A percentile compares a stretch with the other conserved stretches of the same genome.
phyloP scores from a whole-genome alignment of 2,888 invertebrate species.

The Epsilonema sp. region DNA sequence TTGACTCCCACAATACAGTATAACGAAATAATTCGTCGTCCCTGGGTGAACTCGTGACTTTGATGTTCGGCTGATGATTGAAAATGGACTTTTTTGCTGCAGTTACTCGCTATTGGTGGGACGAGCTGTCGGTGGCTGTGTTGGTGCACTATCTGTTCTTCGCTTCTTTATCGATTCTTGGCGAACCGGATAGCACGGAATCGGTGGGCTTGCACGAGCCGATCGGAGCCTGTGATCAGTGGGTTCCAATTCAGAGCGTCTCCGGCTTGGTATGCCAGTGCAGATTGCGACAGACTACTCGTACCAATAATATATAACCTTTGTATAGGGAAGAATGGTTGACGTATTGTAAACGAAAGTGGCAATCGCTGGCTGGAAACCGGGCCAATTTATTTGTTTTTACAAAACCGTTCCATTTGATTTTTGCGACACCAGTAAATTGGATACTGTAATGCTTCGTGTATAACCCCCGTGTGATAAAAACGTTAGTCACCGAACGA shows the following conservation, averaged over 20 bases:
- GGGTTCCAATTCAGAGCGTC: slow-evolving; percentile 42
- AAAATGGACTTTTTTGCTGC: not conserved
- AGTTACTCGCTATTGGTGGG: slow-evolving; percentile 17
- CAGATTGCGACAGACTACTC: not conserved
- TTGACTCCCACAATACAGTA: no score
- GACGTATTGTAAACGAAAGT: no score
- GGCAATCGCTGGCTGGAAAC: no score
- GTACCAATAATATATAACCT: not conserved
- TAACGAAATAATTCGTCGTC: no score
- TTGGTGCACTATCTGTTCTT: slow-evolving; percentile 45
- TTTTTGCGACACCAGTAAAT: no score
- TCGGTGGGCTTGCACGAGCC: slow-evolving; percentile 52
- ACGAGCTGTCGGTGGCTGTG: slow-evolving; percentile 27
- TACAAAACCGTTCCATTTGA: no score
- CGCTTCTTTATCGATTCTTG: slow-evolving; percentile 43
- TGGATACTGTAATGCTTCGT: no score
- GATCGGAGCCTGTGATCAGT: slow-evolving; percentile 49
- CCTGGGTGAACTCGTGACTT: no score
- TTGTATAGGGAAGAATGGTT: no score
- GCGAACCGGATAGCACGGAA: slow-evolving; percentile 46
- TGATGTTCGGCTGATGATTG: not conserved
- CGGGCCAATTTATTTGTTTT: no score
- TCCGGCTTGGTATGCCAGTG: slow-evolving; percentile 47
- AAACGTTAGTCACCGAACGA: no score
- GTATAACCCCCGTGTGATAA: no score